Evolutionary conservation across 2,113 vertebrate species (phyloP).

Genomic region (Sturnira hondurensis): DNA sequence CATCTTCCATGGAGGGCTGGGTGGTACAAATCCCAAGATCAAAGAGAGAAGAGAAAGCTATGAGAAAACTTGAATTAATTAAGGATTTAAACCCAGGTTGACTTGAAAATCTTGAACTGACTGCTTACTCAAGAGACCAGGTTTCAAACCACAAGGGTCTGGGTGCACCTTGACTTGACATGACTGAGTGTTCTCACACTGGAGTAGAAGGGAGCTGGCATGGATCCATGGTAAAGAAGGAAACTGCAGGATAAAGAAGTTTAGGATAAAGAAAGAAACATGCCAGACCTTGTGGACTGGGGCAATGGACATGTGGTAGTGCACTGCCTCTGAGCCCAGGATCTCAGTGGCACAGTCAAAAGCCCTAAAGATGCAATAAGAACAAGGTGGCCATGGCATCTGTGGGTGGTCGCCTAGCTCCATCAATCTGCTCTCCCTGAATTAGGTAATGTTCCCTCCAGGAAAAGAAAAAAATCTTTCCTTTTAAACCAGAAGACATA

Average conservation of each 20-base stretch:
- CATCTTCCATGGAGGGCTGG: neutral
- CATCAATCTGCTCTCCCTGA: neutral
- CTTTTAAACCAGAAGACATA: constrained; percentile 11
- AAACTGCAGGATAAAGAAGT: neutral
- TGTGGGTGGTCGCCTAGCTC: neutral
- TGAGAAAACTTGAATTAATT: neutral
- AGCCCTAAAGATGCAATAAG: neutral
- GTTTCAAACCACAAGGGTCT: neutral
- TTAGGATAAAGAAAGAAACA: neutral
- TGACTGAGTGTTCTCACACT: neutral
- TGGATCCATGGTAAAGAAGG: neutral
- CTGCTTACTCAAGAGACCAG: neutral
- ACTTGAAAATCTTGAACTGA: neutral
- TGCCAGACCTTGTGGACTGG: neutral
- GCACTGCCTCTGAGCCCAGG: neutral
- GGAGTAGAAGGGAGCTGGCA: neutral
- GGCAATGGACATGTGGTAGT: neutral
- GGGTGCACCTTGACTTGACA: neutral
- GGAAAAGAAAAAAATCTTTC: constrained; percentile 19
- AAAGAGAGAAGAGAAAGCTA: neutral
- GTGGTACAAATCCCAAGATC: neutral
- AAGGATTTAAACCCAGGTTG: neutral
- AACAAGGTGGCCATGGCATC: neutral
- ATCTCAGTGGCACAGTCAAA: neutral
- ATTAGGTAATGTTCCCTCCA: constrained; percentile 25